Percentiles rank a stretch among this genome's conserved stretches.
Conservation (phyloP, 2,113 vertebrate genomes). For the Mellivora capensis region DNA sequence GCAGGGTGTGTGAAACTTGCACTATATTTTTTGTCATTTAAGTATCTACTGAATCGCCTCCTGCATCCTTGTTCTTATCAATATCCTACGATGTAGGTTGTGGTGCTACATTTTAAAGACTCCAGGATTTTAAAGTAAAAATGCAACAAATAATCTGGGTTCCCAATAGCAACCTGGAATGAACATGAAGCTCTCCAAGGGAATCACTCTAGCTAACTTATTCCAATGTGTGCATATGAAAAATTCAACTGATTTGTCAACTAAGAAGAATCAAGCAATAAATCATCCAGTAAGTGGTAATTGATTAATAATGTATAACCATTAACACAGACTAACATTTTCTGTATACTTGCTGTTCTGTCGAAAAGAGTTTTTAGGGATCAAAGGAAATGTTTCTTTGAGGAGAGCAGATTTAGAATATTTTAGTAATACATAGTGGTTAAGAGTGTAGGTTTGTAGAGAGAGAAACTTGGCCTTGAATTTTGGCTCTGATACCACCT, state of each 20-base stretch:
- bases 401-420: not conserved
- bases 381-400: not conserved
- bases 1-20: conserved; percentile 35
- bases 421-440: not conserved
- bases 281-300: conserved; percentile 43
- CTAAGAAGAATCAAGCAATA: conserved; percentile 45
- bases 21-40: conserved; percentile 49
- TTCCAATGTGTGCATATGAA: conserved; percentile 37
- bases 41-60: conserved; percentile 33
- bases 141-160: conserved; percentile 47
- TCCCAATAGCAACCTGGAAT: not conserved
- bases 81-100: conserved; percentile 21
- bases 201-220: conserved; percentile 8
- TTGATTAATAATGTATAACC: conserved; percentile 49
- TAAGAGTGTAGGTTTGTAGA: not conserved
- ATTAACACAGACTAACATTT: conserved; percentile 33
- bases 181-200: conserved; percentile 33
- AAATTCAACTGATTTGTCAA: conserved; percentile 57
- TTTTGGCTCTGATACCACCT: not conserved
- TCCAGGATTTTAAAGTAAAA: conserved; percentile 71
- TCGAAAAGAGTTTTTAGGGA: not conserved
- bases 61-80: conserved; percentile 59
- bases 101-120: conserved; percentile 64
- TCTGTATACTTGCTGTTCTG: conserved; percentile 11
- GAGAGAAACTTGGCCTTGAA: not conserved